These are phyloP conservation scores for Choloepus didactylus DNA, from an alignment of 2,797 vertebrate genomes.

Conservation along the genomic window DNA sequence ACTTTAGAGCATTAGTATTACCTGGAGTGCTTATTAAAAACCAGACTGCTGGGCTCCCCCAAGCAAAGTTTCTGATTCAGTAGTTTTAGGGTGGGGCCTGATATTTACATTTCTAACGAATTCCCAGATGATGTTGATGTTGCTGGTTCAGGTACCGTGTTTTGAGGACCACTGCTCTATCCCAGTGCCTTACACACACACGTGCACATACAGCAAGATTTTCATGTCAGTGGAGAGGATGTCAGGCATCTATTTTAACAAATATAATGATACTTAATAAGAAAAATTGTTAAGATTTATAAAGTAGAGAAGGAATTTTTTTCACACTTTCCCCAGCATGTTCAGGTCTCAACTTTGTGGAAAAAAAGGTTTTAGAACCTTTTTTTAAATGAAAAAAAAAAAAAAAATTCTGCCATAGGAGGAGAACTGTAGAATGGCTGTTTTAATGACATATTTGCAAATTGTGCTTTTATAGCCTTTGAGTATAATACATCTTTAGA, in stretches of 20 bases:
- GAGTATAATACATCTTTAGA: not conserved
- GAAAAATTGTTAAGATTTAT: constrained; percentile 8
- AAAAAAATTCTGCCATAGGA: not conserved
- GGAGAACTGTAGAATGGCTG: not conserved
- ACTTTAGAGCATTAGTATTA: not conserved
- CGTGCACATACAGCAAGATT: not conserved
- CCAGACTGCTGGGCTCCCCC: too few species aligned
- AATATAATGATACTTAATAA: not conserved
- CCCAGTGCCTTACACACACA: not conserved
- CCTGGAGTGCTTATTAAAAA: not conserved
- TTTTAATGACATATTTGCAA: constrained; percentile 19
- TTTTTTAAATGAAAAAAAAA: not conserved
- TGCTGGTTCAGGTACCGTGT: not conserved
- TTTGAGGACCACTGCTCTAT: not conserved
- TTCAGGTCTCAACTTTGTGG: constrained; percentile 2
- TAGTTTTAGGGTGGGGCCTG: not conserved
- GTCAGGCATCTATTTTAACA: not conserved
- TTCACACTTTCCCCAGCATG: not conserved
- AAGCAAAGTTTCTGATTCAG: not conserved
- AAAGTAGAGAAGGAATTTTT: not conserved
- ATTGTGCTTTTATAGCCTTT: constrained; percentile 45
- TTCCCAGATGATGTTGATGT: not conserved
- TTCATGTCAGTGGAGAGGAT: not conserved
- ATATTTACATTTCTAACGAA: not conserved
- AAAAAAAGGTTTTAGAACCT: not conserved